Percentiles rank a stretch among this genome's conserved stretches.
Evolutionary conservation across 2,113 vertebrate genomes (phyloP).

Genomic region (Callaeas wilsoni): DNA sequence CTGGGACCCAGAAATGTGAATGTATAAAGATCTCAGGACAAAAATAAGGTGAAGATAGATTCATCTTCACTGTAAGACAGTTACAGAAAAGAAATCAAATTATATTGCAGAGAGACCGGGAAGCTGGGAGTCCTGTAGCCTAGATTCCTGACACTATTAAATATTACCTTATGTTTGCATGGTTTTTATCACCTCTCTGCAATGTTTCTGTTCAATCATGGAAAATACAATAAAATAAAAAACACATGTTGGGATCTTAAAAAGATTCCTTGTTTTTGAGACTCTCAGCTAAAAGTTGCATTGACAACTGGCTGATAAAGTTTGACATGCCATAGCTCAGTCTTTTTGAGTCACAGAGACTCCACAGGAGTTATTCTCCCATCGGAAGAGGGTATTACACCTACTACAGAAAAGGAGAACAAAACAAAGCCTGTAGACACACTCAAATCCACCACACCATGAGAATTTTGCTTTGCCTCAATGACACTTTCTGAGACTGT

Average conservation of each 20-base stretch:
- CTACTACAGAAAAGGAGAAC: background rate
- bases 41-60: background rate
- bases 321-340: background rate
- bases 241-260: background rate
- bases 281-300: background rate
- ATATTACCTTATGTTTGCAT: background rate
- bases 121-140: background rate
- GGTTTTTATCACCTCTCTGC: conserved; percentile 13
- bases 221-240: conserved; percentile 16
- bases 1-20: background rate
- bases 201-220: background rate
- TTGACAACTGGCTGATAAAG: background rate
- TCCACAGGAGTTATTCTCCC: background rate
- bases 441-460: background rate
- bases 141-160: background rate
- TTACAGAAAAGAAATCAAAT: background rate
- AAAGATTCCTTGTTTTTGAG: background rate
- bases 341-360: background rate
- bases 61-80: background rate
- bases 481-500: background rate
- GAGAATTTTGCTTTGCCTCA: background rate
- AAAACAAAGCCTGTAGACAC: background rate
- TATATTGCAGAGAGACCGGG: background rate
- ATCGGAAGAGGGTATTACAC: background rate
- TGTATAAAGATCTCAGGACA: background rate